Evolutionary conservation across 2,888 invertebrate genomes (phyloP).

Genomic region (Meloe dianella): DNA sequence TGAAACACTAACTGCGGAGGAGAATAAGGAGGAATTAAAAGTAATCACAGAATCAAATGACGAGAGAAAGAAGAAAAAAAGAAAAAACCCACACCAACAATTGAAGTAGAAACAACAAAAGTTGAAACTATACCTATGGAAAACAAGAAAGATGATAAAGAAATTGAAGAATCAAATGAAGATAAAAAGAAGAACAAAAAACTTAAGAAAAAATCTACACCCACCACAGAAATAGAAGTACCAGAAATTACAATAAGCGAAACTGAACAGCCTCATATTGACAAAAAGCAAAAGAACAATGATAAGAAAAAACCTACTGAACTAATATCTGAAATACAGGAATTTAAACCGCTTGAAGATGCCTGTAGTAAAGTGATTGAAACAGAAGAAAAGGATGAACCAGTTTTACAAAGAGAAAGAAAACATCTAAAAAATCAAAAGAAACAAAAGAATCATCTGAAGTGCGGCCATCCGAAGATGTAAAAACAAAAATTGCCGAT

Average conservation of each 20-base stretch:
- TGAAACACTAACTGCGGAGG: not conserved
- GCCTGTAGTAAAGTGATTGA: not conserved
- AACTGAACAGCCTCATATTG: not conserved
- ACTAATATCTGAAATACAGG: not conserved
- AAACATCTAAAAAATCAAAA: conserved; percentile 12
- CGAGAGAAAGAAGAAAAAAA: conserved; percentile 15
- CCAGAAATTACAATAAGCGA: not conserved
- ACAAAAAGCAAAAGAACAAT: not conserved
- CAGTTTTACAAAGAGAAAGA: conserved; percentile 22
- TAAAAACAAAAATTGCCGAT: conserved; percentile 8
- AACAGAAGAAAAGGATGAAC: not conserved
- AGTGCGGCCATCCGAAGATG: not conserved
- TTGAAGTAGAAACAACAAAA: conserved; percentile 23
- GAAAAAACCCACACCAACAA: conserved; percentile 17
- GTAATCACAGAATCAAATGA: conserved; percentile 9
- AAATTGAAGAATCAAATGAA: not conserved
- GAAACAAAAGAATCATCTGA: not conserved
- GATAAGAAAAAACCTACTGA: conserved; percentile 16
- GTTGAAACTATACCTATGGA: not conserved
- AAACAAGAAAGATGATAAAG: conserved; percentile 15
- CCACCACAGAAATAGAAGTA: not conserved
- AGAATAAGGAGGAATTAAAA: not conserved
- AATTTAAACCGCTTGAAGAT: not conserved
- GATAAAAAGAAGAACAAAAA: conserved; percentile 4
- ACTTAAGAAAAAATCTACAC: not conserved